Evolutionary conservation across 2,113 vertebrate species (phyloP), one percentile per base, ranked within the genome.

Genomic region (Fregetta grallaria): DNA sequence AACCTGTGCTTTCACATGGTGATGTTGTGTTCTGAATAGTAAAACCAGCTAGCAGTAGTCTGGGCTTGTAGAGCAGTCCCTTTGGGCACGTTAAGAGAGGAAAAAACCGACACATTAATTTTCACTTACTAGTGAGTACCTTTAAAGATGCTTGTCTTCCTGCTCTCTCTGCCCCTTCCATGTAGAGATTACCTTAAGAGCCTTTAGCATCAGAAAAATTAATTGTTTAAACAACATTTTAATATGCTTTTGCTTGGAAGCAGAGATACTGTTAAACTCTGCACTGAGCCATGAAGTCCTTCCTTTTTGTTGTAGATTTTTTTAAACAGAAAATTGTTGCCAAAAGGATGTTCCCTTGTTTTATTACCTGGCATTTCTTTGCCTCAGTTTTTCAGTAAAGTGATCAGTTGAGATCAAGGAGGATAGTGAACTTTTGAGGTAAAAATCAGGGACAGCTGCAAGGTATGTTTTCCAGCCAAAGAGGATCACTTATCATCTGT

Each of bases 381-480:
- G 73, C 34, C 66, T 94, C 62, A 6, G 6, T 76, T 91, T 84
- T 90, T 90, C 34, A 78, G 49, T 3, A 4, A 86, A 62, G 42
- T 75, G 58, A n/a, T n/a, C n/a, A 65, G 8, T 13, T 75, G 92
- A 91, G 88, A 93, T 91, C 86, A 74, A 74, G 30, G 44, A 88
- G 58, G 53, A 59, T 44, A 55, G 77, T 70, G 45, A 79, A 91
- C 70, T 88, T 92, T 10, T 66, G 44, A 83, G 76, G 38, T 88
- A 88, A 86, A 94, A 96, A 83, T 26, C 47, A 20, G 74, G 45
- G 58, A 80, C 71, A 88, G 85, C 89, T 97, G 76, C 49, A 70
- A 95, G 73, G 53, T 75, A 75, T 75, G 45, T 72, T 95, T 85
- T 94, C 49, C 61, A 94, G 62, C 44, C 65, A 59, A 49, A 78